Evolutionary conservation across 2,797 vertebrate species (phyloP).

Genomic region (Psittacula derbiana): DNA sequence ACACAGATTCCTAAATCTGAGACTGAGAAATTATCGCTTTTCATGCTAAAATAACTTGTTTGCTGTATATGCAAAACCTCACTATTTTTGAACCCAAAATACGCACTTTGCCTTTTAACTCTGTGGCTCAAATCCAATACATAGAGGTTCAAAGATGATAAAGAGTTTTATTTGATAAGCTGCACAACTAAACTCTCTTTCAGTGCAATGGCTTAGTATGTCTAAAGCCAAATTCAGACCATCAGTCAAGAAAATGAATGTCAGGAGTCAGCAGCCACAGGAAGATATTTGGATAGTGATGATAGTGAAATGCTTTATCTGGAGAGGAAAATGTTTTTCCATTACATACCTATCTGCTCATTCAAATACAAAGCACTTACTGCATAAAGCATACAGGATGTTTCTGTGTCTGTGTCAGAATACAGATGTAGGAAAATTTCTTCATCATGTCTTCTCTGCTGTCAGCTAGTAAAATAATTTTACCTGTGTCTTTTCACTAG

Average conservation of each 20-base stretch:
- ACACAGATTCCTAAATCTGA: neutral
- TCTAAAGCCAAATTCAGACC: neutral
- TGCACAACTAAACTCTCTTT: neutral
- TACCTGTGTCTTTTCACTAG: neutral
- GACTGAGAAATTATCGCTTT: neutral
- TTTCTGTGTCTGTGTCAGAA: neutral
- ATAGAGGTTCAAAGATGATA: neutral
- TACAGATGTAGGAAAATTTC: neutral
- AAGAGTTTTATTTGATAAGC: neutral
- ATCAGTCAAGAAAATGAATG: neutral
- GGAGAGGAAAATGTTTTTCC: constrained; percentile 6
- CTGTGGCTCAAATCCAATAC: neutral
- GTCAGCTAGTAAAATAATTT: neutral
- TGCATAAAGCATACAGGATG: neutral
- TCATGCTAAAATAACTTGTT: neutral
- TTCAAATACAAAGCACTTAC: neutral
- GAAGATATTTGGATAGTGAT: neutral
- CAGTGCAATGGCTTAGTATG: neutral
- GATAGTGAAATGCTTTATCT: neutral
- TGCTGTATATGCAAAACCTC: neutral
- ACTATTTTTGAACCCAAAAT: neutral
- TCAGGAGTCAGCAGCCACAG: neutral
- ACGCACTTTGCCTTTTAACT: neutral
- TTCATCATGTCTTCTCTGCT: neutral
- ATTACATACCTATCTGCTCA: neutral